A percentile compares a stretch with the other conserved stretches of the same genome.
Evolutionary conservation across 2,113 vertebrate species (phyloP).

Genomic region (Gorsachius goisagi): DNA sequence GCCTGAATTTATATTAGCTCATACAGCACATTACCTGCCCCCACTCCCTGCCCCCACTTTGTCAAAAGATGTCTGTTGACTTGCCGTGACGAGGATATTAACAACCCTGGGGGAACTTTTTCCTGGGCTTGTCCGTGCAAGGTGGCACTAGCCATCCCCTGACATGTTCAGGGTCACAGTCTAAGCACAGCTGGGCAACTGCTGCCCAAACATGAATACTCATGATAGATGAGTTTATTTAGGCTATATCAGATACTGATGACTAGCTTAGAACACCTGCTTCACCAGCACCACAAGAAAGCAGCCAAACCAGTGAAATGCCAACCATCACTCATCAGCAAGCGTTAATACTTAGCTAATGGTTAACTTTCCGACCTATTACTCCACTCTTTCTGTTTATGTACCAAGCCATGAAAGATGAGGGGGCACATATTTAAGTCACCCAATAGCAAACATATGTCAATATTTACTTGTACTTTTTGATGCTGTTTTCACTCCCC

Average conservation of each 20-base stretch:
- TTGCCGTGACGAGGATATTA: not conserved
- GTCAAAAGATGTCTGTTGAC: not conserved
- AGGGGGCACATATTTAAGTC: not conserved
- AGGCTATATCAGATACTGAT: not conserved
- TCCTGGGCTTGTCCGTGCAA: not conserved
- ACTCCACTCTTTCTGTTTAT: not conserved
- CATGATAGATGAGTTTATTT: constrained; percentile 41
- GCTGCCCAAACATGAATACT: not conserved
- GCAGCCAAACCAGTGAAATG: not conserved
- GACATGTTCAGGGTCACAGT: not conserved
- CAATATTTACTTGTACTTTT: constrained; percentile 2
- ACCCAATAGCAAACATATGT: not conserved
- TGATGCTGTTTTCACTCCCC: not conserved
- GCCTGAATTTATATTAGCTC: not conserved
- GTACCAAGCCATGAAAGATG: not conserved
- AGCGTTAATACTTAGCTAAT: not conserved
- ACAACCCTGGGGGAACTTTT: not conserved
- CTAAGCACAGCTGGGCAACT: not conserved
- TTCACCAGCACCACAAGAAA: not conserved
- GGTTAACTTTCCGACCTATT: not conserved
- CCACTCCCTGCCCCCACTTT: not conserved
- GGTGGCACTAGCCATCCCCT: not conserved
- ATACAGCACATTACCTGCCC: not conserved
- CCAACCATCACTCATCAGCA: not conserved
- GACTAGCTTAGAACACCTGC: constrained; percentile 21